A percentile compares a stretch with the other conserved stretches of the same genome.
Conservation (phyloP, 2,113 vertebrate species). For the Bombycilla garrulus region DNA sequence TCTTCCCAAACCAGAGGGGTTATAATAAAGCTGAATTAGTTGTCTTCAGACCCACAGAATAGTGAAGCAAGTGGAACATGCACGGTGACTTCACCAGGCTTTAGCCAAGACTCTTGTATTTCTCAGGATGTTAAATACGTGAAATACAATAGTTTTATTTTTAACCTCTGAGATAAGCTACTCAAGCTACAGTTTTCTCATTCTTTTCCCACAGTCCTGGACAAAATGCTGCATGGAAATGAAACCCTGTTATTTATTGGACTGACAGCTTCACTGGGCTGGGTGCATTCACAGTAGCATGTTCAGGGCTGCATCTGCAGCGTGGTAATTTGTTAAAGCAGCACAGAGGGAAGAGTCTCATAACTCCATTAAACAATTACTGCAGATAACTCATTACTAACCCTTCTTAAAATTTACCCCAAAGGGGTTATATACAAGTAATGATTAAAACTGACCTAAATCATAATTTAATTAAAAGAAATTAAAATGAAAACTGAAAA, state of each 20-base stretch:
- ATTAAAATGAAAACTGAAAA: conserved; percentile 46
- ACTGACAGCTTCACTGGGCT: not conserved
- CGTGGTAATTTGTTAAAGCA: not conserved
- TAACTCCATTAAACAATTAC: conserved; percentile 26
- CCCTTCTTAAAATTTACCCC: conserved; percentile 27
- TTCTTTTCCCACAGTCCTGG: not conserved
- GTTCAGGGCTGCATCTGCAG: not conserved
- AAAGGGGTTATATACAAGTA: conserved; percentile 29
- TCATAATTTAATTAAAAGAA: conserved; percentile 69
- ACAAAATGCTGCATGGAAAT: conserved; percentile 6
- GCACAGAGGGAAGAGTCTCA: not conserved
- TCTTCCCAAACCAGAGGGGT: not conserved
- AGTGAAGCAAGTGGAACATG: not conserved
- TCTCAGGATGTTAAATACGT: not conserved
- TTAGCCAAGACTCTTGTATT: not conserved
- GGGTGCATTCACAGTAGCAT: not conserved
- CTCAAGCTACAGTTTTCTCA: not conserved
- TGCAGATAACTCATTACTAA: conserved; percentile 24
- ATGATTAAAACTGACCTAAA: conserved; percentile 68
- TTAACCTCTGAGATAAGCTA: conserved; percentile 8
- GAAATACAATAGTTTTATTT: not conserved
- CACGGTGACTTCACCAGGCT: not conserved
- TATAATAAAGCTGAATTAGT: not conserved
- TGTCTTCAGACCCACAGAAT: not conserved
- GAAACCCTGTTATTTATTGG: not conserved